A percentile compares a stretch with the other conserved stretches of the same genome.
Conservation (phyloP, 2,888 invertebrate species). For the Cheilosia urbana region DNA sequence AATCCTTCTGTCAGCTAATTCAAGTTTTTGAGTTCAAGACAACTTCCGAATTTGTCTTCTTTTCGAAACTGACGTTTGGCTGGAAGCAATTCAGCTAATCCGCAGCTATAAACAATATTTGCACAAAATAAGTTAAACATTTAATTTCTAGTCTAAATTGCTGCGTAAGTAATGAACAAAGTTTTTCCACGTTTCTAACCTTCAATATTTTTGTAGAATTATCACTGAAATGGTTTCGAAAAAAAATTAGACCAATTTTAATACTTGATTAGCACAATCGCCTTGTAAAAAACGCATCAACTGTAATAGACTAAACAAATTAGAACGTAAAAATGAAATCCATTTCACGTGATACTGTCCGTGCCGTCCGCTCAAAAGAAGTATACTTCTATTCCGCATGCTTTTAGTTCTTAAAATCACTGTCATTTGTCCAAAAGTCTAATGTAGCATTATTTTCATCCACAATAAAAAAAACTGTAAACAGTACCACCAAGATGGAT, state of each 20-base stretch:
- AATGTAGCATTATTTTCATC: constrained; percentile 60
- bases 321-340: constrained; percentile 30
- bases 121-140: not conserved
- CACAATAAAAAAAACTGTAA: constrained; percentile 48
- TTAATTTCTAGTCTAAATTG: not conserved
- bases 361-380: constrained; percentile 78
- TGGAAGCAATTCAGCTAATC: not conserved
- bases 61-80: too few species aligned
- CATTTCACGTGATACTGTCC: constrained; percentile 79
- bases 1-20: too few species aligned
- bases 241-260: not conserved
- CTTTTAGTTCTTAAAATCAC: constrained; percentile 37
- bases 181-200: constrained; percentile 13
- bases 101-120: constrained; percentile 31
- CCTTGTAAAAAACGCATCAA: constrained; percentile 37
- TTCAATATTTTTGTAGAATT: constrained; percentile 76
- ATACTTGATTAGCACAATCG: constrained; percentile 1
- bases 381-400: constrained; percentile 79
- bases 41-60: too few species aligned
- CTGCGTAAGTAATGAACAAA: constrained; percentile 26
- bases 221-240: constrained; percentile 74
- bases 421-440: constrained; percentile 12
- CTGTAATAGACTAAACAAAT: constrained; percentile 17
- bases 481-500: constrained; percentile 98
- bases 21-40: too few species aligned